Conservation (phyloP, 2,888 invertebrate genomes). For the Drosophila niveifrons region DNA sequence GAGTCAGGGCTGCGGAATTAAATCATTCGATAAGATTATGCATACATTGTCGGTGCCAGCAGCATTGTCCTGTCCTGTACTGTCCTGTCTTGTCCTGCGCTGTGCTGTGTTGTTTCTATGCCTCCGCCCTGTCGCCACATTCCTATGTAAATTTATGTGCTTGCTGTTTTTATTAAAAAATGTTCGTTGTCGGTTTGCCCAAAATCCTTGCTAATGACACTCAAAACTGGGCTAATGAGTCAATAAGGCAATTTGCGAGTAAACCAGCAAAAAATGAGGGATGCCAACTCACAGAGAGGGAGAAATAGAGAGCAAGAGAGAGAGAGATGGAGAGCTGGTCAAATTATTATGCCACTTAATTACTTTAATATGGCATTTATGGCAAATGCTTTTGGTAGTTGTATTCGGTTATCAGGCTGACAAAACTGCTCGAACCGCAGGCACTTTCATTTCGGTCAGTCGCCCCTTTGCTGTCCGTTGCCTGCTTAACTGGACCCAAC, state of each 20-base stretch:
- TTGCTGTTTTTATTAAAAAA: constrained; percentile 69
- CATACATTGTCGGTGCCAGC: constrained; percentile 56
- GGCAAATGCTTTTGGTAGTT: constrained; percentile 8
- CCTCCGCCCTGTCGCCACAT: constrained; percentile 30
- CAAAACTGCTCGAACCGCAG: constrained; percentile 8
- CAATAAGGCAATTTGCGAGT: constrained; percentile 71
- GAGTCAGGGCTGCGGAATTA: constrained; percentile 67
- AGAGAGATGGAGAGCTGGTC: not conserved
- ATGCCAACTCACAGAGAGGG: not conserved
- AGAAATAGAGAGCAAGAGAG: not conserved
- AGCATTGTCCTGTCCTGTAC: constrained; percentile 39
- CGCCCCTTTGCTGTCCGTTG: not conserved
- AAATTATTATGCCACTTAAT: constrained; percentile 72
- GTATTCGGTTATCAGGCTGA: constrained; percentile 9
- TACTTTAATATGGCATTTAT: constrained; percentile 73
- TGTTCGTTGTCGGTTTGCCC: constrained; percentile 32
- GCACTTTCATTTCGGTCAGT: constrained; percentile 10
- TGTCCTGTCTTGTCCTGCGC: constrained; percentile 21
- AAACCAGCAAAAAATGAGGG: constrained; percentile 29
- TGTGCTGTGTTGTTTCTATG: not conserved
- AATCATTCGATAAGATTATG: constrained; percentile 81
- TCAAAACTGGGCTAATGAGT: constrained; percentile 76
- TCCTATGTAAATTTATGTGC: constrained; percentile 72
- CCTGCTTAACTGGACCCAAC: not conserved
- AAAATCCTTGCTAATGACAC: constrained; percentile 68